Evolutionary conservation across 53 echinoderm and acorn worm species (phyloP), one percentile per base, ranked within the genome.

Genomic region (Echinometra lucunter): DNA sequence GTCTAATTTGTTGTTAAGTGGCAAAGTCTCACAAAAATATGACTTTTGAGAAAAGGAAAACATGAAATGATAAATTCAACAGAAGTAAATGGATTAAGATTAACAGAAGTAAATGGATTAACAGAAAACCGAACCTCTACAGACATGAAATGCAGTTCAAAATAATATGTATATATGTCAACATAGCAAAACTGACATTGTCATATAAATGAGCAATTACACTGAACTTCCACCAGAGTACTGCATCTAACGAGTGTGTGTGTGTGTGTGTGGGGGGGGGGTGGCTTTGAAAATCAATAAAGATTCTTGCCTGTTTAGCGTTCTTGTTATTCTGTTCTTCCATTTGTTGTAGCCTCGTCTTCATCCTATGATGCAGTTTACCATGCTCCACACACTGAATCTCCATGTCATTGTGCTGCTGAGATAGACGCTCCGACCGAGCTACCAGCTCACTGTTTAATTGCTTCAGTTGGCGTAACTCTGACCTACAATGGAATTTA

Each of bases 351-450:
- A 99, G 80, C 80, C 95, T 96, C 1, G 83, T 66, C 55, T 95
- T 99, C 98, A 99, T 97, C 53, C 96, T 96, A 21, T 96, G 96
- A 95, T 99, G 99, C 66, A 98, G 95, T 55, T 93, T 96, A 6
- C 98, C 99, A 88, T 99, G 99, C 57, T 99, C 97, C 11, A 99
- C 95, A 92, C 98, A 98, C 89, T 99, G 98, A 17, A 89, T 94
- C 85, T 99, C 99, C 98, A 99, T 98, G 69, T 97, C 96, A 27
- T 93, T 82, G 49, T 98, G 97, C 85, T 99, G 99, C 37, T 89
- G 82, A 35, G 96, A 94, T 66, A 99, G 96, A n/a, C 99, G 82
- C 1, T 98, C 99, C 32, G 95, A 66, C 37, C 97, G 89, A 69
- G 91, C 57, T n/a, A 91, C 38, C 67, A 99, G 81, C 95, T 98